Base-by-base conservation (phyloP, 2,797 vertebrate genomes). In the Sebastes oblongus region DNA sequence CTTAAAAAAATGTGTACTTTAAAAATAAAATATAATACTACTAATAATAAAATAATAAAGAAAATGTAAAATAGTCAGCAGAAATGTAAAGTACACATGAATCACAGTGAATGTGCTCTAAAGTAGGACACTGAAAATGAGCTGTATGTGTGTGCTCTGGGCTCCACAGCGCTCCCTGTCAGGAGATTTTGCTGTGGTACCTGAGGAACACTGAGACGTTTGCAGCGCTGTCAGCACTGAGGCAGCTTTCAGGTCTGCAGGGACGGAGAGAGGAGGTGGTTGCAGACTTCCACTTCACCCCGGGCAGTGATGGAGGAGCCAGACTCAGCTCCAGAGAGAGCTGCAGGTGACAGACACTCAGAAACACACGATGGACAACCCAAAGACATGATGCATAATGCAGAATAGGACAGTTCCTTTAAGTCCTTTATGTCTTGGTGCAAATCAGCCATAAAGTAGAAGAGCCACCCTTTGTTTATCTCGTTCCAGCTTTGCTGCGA, bases 181-280 rank as follows among this genome's bases (percentile, higher is more conserved):
- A 97, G 95, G 97, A 98, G 89, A 96, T 98, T 72, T 78, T 99
- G 86, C 88, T 97, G 61, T 99, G 98, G 98, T 97, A 95, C 90
- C 88, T 99, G 87, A 93, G 92, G 81, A 96, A 96, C 68, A 71
- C 93, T 0, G 96, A 96, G 65, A 78, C 80, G 2, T 84, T 83
- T 16, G 83, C 36, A 6, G 94, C 96, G 0, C 83, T 98, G 59
- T 60, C 87, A 0, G 83, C 85, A 3, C 94, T 99, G 82, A 93
- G 93, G 87, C 91, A 89, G 52, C 91, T 99, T 2, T 95, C 94
- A 0, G 92, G 96, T 64, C 92, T 98, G 65, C 89, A 92, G 62
- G 82, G 30, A 66, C 78, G 61, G 4, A 30, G 73, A 30, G 75
- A 46, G 5, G n/a, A 78, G 29, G 89, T 96, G 9, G 93, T 94